Conservation (phyloP, 2,113 vertebrate genomes). For the Maccullochella peelii region DNA sequence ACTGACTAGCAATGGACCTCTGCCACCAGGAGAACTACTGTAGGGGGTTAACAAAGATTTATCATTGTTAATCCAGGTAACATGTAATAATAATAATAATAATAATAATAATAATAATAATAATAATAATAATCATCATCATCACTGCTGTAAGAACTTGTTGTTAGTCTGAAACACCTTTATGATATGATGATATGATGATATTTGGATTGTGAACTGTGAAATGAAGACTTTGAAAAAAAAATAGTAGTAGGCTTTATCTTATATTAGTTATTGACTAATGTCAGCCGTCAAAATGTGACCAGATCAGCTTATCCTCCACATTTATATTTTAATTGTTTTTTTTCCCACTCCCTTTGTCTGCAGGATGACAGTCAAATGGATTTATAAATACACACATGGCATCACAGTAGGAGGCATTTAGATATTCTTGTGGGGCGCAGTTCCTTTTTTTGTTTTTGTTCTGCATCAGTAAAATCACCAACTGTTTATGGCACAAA, state of each 20-base stretch:
- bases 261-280: no score
- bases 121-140: background rate
- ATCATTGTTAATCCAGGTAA: background rate
- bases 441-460: background rate
- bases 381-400: background rate
- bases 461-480: background rate
- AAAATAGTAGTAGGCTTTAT: no score
- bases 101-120: background rate
- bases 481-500: slow-evolving; percentile 16
- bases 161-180: no score
- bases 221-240: no score
- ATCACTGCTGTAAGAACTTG: no score
- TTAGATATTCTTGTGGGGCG: background rate
- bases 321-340: no score
- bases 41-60: no score
- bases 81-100: background rate
- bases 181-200: no score
- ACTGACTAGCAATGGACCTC: background rate
- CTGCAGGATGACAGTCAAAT: background rate
- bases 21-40: background rate
- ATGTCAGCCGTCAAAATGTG: no score
- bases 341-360: background rate
- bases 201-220: no score
- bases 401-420: background rate
- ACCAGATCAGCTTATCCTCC: no score